Evolutionary conservation across 2,113 vertebrate genomes (phyloP).

Genomic region (Archocentrus centrarchus): DNA sequence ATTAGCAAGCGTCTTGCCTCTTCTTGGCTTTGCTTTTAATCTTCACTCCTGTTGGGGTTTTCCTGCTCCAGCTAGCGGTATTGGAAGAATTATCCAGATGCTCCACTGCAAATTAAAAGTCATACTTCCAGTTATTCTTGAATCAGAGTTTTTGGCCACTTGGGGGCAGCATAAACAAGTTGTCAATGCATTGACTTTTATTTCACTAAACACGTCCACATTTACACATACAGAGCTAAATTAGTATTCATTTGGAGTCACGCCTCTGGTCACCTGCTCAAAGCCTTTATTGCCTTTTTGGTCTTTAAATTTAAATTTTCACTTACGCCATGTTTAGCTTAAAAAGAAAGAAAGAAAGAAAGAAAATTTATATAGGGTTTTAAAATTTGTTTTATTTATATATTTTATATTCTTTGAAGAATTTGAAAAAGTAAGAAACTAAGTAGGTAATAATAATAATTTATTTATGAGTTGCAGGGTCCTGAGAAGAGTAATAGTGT

Average conservation of each 20-base stretch:
- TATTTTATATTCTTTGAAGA: no score
- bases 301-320: no score
- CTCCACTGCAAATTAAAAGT: conserved; percentile 6
- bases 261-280: background rate
- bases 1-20: background rate
- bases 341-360: background rate
- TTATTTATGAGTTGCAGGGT: no score
- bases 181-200: background rate
- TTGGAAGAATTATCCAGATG: background rate
- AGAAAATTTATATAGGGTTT: no score
- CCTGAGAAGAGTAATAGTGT: no score
- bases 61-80: accelerated
- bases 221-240: background rate
- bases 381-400: no score
- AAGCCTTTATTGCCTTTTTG: background rate
- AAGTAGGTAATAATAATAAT: no score
- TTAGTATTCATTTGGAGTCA: accelerated
- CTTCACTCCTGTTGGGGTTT: background rate
- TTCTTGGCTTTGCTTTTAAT: conserved; percentile 2
- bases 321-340: background rate
- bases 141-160: conserved; percentile 1
- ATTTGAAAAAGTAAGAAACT: no score
- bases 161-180: background rate
- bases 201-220: background rate
- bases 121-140: background rate